These are phyloP conservation scores for Trematocara nigrifrons DNA, from an alignment of 2,113 vertebrate species.

Conservation along the genomic window DNA sequence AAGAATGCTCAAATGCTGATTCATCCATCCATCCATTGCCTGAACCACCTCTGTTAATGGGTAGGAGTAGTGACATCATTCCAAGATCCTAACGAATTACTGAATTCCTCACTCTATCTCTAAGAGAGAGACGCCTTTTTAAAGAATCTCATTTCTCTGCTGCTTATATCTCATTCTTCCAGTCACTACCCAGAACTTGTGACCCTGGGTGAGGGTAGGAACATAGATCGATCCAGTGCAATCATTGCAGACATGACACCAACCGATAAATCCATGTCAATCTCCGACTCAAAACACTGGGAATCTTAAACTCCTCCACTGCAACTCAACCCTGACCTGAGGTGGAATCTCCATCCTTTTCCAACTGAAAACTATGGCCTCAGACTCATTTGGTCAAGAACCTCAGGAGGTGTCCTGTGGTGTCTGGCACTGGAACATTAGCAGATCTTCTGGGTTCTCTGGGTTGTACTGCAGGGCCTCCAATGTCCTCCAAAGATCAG, in stretches of 20 bases:
- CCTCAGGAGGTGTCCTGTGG: background rate
- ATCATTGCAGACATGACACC: background rate
- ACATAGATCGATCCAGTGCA: background rate
- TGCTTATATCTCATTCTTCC: background rate
- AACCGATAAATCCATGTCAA: background rate
- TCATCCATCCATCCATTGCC: background rate
- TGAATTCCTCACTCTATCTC: background rate
- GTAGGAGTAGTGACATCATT: background rate
- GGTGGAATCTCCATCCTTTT: background rate
- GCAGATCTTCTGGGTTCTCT: background rate
- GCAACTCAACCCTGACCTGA: background rate
- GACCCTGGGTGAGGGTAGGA: background rate
- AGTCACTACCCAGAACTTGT: background rate
- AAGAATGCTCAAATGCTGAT: background rate
- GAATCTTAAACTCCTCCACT: background rate
- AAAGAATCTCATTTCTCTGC: background rate
- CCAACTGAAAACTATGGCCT: background rate
- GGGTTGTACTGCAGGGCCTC: background rate
- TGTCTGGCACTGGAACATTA: background rate
- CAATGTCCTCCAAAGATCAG: background rate
- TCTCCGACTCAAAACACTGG: background rate
- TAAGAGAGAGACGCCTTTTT: background rate
- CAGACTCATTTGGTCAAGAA: background rate
- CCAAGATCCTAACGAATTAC: background rate
- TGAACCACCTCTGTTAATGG: background rate